Evolutionary conservation across 2,113 vertebrate genomes (phyloP).

Genomic region (Heterocephalus glaber): DNA sequence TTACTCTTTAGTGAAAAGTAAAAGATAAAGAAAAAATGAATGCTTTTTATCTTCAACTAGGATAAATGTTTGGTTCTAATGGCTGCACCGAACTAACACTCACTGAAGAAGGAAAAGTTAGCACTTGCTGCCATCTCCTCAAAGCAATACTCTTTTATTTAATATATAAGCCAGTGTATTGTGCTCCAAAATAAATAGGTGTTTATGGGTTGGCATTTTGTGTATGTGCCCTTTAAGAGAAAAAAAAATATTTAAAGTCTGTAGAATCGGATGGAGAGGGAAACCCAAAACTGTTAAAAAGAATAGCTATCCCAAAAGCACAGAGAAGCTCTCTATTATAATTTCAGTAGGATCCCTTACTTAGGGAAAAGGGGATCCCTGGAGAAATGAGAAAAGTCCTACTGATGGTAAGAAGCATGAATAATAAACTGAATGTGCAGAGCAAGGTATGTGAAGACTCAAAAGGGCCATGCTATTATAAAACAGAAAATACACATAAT

Average conservation of each 20-base stretch:
- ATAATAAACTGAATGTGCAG: background rate
- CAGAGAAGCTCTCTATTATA: background rate
- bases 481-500: background rate
- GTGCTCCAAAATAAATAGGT: conserved; percentile 3
- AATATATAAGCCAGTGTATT: background rate
- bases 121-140: background rate
- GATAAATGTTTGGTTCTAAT: conserved; percentile 23
- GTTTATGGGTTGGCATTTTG: background rate
- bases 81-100: background rate
- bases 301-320: background rate
- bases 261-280: background rate
- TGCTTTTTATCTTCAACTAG: conserved; percentile 3
- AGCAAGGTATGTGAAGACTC: background rate
- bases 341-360: background rate
- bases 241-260: background rate
- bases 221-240: background rate
- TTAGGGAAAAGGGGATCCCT: background rate
- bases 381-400: background rate
- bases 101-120: conserved; percentile 17
- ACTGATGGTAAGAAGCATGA: background rate
- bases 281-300: background rate
- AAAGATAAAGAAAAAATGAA: conserved; percentile 34
- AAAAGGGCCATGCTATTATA: background rate
- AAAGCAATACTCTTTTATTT: conserved; percentile 23
- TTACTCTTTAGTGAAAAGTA: conserved; percentile 22